phyloP scores from a whole-genome alignment of 2,113 vertebrate genomes.

The Ptyas mucosa region DNA sequence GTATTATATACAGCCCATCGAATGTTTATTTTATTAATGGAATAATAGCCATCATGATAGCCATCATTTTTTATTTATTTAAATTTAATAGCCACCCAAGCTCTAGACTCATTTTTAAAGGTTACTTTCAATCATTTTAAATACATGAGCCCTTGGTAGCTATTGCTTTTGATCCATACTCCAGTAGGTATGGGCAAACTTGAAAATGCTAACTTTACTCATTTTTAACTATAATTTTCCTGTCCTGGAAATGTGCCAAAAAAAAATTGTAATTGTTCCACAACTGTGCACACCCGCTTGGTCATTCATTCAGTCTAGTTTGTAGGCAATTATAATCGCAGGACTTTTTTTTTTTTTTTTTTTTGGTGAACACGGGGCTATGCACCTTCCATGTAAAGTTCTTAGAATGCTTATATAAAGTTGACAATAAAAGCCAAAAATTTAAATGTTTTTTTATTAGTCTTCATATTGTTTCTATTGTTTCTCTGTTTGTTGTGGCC shows the following conservation, averaged over 20 bases:
- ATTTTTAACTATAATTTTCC: neutral
- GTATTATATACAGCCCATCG: neutral
- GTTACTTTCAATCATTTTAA: neutral
- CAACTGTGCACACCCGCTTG: neutral
- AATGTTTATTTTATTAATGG: too few species aligned
- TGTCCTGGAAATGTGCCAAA: neutral
- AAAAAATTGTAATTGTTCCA: neutral
- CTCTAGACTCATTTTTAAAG: neutral
- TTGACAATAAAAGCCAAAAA: neutral
- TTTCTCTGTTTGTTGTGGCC: too few species aligned
- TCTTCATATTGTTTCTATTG: neutral
- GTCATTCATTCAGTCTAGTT: neutral
- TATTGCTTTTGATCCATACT: neutral
- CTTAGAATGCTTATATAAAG: neutral
- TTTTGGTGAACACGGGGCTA: neutral
- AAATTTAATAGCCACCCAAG: neutral
- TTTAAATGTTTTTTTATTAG: neutral
- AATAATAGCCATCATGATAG: too few species aligned
- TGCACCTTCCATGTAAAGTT: neutral
- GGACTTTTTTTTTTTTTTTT: neutral
- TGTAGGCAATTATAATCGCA: neutral
- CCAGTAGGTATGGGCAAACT: neutral
- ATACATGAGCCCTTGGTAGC: neutral
- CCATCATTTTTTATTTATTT: neutral
- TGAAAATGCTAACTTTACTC: neutral